These are phyloP conservation scores for Rhinopithecus roxellana DNA, from an alignment of 2,113 vertebrate genomes.

Conservation along the genomic window DNA sequence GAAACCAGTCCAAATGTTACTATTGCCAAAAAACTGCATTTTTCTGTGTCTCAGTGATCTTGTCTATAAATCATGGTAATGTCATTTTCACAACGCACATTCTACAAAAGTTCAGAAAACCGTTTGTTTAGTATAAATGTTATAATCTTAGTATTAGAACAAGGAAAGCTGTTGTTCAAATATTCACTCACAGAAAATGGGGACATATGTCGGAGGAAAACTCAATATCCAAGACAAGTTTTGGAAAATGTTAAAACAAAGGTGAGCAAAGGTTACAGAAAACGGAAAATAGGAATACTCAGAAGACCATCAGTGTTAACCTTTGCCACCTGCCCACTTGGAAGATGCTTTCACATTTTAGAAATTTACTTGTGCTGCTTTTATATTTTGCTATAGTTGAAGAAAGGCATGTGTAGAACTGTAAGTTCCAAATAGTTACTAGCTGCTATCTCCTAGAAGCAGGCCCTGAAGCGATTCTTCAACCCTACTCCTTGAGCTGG, in stretches of 20 bases:
- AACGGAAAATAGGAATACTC: background rate
- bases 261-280: slow-evolving; percentile 48
- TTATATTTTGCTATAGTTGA: slow-evolving; percentile 21
- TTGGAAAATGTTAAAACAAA: slow-evolving; percentile 46
- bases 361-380: slow-evolving; percentile 42
- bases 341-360: background rate
- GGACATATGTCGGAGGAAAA: slow-evolving; percentile 24
- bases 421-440: slow-evolving; percentile 17
- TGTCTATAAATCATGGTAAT: background rate
- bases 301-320: slow-evolving; percentile 26
- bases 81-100: background rate
- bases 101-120: slow-evolving; percentile 9
- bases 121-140: slow-evolving; percentile 20
- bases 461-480: slow-evolving; percentile 53
- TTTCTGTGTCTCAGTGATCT: background rate
- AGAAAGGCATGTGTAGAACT: slow-evolving; percentile 22
- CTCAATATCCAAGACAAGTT: slow-evolving; percentile 24
- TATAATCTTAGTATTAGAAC: background rate
- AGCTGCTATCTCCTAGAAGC: background rate
- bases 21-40: background rate
- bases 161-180: slow-evolving; percentile 30
- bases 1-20: background rate
- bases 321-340: background rate
- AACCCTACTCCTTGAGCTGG: background rate
- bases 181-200: background rate